A percentile compares a stretch with the other conserved stretches of the same genome.
Evolutionary conservation across 1,140 invertebrate species (phyloP).

Genomic region (Pogonognathellus flavescens): DNA sequence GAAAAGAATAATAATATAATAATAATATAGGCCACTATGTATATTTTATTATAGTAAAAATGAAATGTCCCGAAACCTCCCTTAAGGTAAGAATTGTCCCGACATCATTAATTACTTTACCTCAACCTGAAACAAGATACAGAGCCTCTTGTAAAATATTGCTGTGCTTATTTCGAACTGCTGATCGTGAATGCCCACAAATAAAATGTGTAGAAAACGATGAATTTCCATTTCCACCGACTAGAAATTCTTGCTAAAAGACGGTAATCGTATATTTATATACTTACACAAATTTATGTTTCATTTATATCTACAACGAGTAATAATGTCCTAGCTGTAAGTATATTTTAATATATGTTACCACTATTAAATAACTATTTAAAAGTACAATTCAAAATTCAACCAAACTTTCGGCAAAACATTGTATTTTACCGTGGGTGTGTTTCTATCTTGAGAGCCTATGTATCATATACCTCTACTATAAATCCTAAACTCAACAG

Average conservation of each 20-base stretch:
- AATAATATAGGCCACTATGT: too few species aligned
- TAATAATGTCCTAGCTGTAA: too few species aligned
- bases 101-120: too few species aligned
- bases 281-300: background rate
- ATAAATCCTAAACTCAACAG: background rate
- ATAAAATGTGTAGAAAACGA: slow-evolving; percentile 46
- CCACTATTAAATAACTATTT: background rate
- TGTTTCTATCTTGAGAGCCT: background rate
- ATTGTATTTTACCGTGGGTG: background rate
- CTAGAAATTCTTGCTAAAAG: slow-evolving; percentile 49
- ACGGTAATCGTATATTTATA: slow-evolving; percentile 15
- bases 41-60: too few species aligned
- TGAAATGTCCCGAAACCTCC: too few species aligned
- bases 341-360: too few species aligned
- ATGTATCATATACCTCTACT: too few species aligned
- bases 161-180: background rate
- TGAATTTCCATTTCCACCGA: slow-evolving; percentile 48
- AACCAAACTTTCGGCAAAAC: slow-evolving; percentile 1
- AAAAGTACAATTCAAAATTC: slow-evolving; percentile 27
- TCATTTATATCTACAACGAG: background rate
- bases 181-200: slow-evolving; percentile 12
- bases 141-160: background rate
- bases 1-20: too few species aligned
- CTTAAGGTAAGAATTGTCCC: too few species aligned
- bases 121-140: background rate